phyloP scores from a whole-genome alignment of 2,113 vertebrate species.

The Lagopus muta region DNA sequence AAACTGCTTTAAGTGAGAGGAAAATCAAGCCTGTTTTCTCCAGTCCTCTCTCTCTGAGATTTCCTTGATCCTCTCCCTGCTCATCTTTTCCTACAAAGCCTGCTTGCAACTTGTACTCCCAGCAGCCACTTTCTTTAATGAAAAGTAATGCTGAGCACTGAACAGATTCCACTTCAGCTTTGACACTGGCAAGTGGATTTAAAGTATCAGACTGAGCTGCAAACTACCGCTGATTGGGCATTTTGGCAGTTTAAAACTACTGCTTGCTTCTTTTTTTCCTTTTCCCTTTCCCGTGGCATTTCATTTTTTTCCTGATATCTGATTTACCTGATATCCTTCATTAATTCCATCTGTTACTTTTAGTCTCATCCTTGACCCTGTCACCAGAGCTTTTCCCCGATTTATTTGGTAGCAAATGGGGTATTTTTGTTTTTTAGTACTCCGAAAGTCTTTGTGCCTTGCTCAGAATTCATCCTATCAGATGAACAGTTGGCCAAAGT shows the following conservation, averaged over 20 bases:
- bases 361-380: not conserved
- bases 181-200: constrained; percentile 36
- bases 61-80: constrained; percentile 4
- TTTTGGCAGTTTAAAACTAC: not conserved
- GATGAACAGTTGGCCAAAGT: not conserved
- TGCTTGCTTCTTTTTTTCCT: not conserved
- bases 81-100: constrained; percentile 22
- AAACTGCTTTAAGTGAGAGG: constrained; percentile 11
- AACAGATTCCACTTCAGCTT: constrained; percentile 51
- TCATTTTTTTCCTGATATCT: not conserved
- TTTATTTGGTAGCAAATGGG: not conserved
- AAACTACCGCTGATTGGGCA: constrained; percentile 16
- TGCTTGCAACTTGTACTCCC: not conserved
- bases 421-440: not conserved
- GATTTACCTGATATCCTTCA: not conserved
- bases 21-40: constrained; percentile 3
- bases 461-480: not conserved
- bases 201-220: not conserved
- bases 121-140: constrained; percentile 50
- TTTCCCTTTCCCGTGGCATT: not conserved
- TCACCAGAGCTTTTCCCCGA: not conserved
- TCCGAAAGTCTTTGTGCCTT: not conserved
- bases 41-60: not conserved
- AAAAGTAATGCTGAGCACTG: constrained; percentile 33
- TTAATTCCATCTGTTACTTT: not conserved